phyloP scores from a whole-genome alignment of 2,113 vertebrate species.

The Lagopus leucura region DNA sequence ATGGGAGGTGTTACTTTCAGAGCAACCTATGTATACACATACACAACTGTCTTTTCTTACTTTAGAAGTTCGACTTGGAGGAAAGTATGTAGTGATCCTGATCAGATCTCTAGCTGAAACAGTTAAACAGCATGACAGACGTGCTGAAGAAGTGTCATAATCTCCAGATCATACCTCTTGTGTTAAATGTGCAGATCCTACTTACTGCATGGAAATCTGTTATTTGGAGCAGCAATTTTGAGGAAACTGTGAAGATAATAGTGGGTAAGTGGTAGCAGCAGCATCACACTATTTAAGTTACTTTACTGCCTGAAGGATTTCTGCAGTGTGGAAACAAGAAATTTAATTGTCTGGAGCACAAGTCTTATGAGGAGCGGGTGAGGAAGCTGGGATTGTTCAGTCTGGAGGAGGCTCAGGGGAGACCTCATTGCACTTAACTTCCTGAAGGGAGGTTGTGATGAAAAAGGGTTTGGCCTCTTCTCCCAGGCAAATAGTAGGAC shows the following conservation, averaged over 20 bases:
- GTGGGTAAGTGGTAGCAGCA: neutral
- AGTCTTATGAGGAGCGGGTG: too few relatives aligned
- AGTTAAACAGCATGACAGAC: neutral
- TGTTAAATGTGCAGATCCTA: neutral
- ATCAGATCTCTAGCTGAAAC: neutral
- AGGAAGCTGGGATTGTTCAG: too few relatives aligned
- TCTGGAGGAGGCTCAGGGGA: too few relatives aligned
- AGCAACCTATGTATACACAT: neutral
- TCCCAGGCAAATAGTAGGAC: too few relatives aligned
- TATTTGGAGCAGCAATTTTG: neutral
- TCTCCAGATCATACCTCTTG: rapidly evolving
- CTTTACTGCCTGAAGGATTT: neutral
- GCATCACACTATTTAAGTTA: neutral
- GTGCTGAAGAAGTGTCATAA: neutral
- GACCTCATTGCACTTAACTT: too few relatives aligned
- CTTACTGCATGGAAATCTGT: neutral
- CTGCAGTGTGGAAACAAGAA: neutral
- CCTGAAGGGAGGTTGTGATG: too few relatives aligned
- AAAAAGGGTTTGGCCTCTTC: too few relatives aligned
- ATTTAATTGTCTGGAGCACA: neutral
- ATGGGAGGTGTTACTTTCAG: too few relatives aligned
- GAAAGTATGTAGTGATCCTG: rapidly evolving
- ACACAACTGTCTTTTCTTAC: neutral
- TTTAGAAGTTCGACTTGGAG: neutral
- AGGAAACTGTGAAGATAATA: neutral